These are phyloP conservation scores for Psettodes erumei DNA, from an alignment of 2,113 vertebrate genomes.

Conservation along the genomic window DNA sequence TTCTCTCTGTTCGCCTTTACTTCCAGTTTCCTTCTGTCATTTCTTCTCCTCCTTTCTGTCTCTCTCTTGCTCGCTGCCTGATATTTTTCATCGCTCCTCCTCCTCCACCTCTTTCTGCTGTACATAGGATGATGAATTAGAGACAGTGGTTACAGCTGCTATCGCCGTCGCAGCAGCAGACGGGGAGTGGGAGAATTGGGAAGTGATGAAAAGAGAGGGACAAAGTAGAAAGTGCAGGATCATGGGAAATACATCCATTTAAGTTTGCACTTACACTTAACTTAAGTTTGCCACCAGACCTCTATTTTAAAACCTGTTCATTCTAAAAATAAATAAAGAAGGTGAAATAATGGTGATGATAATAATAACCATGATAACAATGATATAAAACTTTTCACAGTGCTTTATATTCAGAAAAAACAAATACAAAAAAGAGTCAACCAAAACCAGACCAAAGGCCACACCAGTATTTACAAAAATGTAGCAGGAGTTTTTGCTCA, in stretches of 20 bases:
- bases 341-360: neutral
- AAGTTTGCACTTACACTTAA: too few species aligned
- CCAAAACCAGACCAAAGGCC: too few species aligned
- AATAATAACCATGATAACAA: too few species aligned
- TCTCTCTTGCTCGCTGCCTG: too few species aligned
- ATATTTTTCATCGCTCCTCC: too few species aligned
- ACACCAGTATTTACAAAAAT: too few species aligned
- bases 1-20: rapidly evolving
- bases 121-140: slow-evolving; percentile 49
- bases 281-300: too few species aligned
- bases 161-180: slow-evolving; percentile 19
- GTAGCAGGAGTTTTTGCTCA: too few species aligned
- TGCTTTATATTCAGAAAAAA: too few species aligned
- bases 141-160: slow-evolving; percentile 36
- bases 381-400: neutral
- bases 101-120: neutral
- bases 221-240: neutral
- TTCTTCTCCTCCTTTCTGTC: too few species aligned
- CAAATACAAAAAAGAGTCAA: too few species aligned
- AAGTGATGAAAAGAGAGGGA: slow-evolving; percentile 4
- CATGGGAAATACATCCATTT: neutral
- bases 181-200: neutral
- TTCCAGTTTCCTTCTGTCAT: too few species aligned
- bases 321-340: neutral
- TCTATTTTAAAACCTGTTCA: neutral